Base-by-base conservation (phyloP, 2,888 invertebrate species). In the Linnaemya tessellans region DNA sequence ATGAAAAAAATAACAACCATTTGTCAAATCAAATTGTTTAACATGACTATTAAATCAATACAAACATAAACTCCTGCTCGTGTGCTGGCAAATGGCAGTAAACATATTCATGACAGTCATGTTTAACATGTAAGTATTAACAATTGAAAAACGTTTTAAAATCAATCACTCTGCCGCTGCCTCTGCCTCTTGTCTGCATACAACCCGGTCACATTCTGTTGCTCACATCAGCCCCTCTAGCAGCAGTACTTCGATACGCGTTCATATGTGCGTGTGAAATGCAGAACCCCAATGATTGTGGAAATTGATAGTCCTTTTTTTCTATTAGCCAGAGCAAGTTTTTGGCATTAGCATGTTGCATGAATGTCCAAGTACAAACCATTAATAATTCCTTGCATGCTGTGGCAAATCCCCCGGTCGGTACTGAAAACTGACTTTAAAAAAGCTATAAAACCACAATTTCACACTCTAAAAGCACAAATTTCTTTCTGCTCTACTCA, bases 141-240 rank as follows among this genome's bases (percentile, higher is more conserved):
- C 82, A 79, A 85, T 85, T 82, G 85, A 85, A 80, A 85, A 85
- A 85, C 85, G 79, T 85, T 85, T 80, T 80, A 85, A 85, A 85
- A 85, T 85, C 85, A 85, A 85, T 85, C 85, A 85, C 70, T 74
- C 8, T 71, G 20, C 58, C 46, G 10, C 64, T 85, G 82, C 82
- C 70, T 74, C 8, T 71, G 20, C 58, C 46, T 15, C 64, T 51
- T 41, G 25, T 41, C 68, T 10, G 10, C 70, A 54, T 22, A 62
- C 58, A 79, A 79, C 68, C 62, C 74, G 11, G 25, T 70, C 78
- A 60, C 64, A 70, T 68, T 49, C 25, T 58, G 58, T 79, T 38
- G 22, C 64, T 62, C 41, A 71, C 43, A 35, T 56, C 77, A 70
- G 30, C 54, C 62, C 62, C 74, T 56, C 30, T 35, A 22, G 41